These are phyloP conservation scores for Polietes domitor DNA, from an alignment of 2,888 invertebrate genomes.

Conservation along the genomic window DNA sequence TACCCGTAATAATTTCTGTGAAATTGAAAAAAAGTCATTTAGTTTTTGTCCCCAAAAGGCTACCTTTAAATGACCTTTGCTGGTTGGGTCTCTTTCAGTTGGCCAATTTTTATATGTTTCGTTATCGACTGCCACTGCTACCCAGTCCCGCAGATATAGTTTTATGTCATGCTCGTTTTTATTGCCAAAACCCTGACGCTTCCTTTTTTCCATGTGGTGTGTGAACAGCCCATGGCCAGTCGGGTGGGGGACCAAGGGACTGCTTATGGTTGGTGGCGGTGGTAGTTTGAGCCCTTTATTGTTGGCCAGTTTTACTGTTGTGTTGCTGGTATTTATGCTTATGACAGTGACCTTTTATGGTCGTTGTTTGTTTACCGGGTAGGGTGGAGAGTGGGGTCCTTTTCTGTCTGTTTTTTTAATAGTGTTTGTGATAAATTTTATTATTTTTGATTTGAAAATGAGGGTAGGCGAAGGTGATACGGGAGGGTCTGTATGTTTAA, in stretches of 20 bases:
- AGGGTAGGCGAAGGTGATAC: not conserved
- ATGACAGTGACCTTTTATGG: constrained; percentile 59
- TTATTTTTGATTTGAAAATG: constrained; percentile 47
- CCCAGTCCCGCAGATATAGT: not conserved
- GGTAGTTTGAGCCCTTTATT: constrained; percentile 3
- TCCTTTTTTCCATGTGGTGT: not conserved
- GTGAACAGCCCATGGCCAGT: not conserved
- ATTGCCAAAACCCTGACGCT: not conserved
- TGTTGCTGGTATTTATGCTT: constrained; percentile 50
- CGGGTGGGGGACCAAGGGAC: not conserved
- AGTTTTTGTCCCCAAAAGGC: not conserved
- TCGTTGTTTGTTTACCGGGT: constrained; percentile 21
- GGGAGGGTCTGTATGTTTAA: not conserved
- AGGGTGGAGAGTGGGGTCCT: not conserved
- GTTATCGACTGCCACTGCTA: not conserved
- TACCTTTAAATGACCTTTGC: constrained; percentile 29
- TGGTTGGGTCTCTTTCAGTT: not conserved
- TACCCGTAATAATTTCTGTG: not conserved
- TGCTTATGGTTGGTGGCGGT: not conserved
- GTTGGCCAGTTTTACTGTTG: constrained; percentile 29
- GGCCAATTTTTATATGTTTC: constrained; percentile 5
- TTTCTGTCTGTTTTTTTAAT: constrained; percentile 38
- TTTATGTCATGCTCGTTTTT: not conserved
- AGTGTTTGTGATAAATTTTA: constrained; percentile 58
- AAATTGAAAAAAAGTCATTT: not conserved